phyloP scores from a whole-genome alignment of 2,113 vertebrate species.

The Ageneiosus marmoratus region DNA sequence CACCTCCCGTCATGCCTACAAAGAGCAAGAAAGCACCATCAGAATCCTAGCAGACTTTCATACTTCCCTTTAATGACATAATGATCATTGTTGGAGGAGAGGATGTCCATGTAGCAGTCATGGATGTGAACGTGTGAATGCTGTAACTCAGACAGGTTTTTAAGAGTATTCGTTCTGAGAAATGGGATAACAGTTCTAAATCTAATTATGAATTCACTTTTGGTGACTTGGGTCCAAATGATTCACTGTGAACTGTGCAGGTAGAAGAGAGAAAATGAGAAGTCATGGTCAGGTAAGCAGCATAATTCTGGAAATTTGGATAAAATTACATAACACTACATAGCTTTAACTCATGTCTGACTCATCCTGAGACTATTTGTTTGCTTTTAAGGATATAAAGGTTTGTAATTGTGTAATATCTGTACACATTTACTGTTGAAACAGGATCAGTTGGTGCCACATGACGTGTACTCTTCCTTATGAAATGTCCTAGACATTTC shows the following conservation, averaged over 20 bases:
- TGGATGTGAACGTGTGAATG: not conserved
- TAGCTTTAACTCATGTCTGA: not conserved
- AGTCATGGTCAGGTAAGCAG: too few relatives aligned
- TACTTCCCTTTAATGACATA: not conserved
- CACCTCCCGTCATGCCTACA: slow-evolving; percentile 59
- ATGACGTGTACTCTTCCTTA: not conserved
- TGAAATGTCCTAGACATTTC: not conserved
- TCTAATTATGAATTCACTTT: not conserved
- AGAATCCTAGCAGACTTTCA: not conserved
- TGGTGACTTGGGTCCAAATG: not conserved
- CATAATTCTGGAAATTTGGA: not conserved
- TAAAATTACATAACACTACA: not conserved
- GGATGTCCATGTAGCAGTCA: not conserved
- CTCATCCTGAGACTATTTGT: not conserved
- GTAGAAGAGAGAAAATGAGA: not conserved
- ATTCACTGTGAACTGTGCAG: not conserved
- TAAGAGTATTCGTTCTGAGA: not conserved
- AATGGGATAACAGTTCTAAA: not conserved
- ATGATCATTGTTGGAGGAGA: not conserved
- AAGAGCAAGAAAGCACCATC: slow-evolving; percentile 30
- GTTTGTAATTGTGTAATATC: not conserved
- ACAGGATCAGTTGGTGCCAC: not conserved
- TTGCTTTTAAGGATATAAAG: not conserved
- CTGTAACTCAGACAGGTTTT: not conserved
- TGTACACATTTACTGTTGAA: not conserved